Evolutionary conservation across 2,888 invertebrate species (phyloP).

Genomic region (Gymnocheta viridis): DNA sequence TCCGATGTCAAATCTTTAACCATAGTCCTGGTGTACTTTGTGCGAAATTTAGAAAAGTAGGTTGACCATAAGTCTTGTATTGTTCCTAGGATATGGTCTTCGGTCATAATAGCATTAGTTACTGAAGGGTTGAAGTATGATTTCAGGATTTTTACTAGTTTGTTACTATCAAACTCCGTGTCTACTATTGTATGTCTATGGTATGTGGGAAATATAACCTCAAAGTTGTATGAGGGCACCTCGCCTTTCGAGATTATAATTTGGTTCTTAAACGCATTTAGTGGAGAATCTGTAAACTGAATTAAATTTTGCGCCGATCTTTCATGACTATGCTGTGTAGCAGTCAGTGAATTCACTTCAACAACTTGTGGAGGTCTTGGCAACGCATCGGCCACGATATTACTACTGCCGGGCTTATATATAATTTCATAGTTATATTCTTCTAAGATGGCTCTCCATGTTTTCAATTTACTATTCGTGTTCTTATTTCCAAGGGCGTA

Average conservation of each 20-base stretch:
- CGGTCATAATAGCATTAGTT: not conserved
- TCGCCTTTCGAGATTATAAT: not conserved
- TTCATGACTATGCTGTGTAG: not conserved
- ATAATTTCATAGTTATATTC: constrained; percentile 39
- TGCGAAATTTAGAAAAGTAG: not conserved
- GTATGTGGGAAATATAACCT: constrained; percentile 7
- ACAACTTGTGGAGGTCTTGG: not conserved
- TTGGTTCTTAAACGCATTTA: too few species aligned
- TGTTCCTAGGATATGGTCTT: constrained; percentile 10
- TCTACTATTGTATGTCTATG: constrained; percentile 18
- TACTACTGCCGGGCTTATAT: constrained; percentile 17
- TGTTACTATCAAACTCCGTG: not conserved
- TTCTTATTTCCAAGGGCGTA: too few species aligned
- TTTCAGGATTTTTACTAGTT: not conserved
- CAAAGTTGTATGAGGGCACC: not conserved
- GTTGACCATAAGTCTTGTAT: constrained; percentile 19
- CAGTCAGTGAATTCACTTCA: constrained; percentile 13
- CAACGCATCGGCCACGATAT: too few species aligned
- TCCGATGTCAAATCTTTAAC: constrained; percentile 8
- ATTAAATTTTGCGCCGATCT: not conserved
- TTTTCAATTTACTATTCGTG: too few species aligned
- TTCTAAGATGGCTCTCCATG: too few species aligned
- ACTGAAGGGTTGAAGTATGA: not conserved
- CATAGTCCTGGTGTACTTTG: constrained; percentile 24
- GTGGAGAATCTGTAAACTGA: not conserved